phyloP scores from a whole-genome alignment of 2,888 invertebrate species.

The Heliconius cydno region DNA sequence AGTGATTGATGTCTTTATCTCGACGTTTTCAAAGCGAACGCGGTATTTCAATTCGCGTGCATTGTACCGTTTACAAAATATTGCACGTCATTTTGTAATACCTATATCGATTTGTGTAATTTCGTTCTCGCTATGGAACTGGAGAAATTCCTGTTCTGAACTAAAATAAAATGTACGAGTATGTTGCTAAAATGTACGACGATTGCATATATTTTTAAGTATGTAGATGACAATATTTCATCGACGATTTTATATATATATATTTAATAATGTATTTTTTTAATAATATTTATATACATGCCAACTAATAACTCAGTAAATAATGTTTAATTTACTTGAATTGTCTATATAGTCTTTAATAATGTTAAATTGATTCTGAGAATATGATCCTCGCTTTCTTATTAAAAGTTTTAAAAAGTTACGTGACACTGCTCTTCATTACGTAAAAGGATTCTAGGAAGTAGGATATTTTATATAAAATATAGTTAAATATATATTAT shows the following conservation, averaged over 20 bases:
- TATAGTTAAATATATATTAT: neutral
- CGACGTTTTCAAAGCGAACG: slow-evolving; percentile 62
- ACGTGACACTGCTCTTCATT: slow-evolving; percentile 2
- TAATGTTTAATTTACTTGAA: neutral
- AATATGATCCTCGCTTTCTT: neutral
- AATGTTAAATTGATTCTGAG: neutral
- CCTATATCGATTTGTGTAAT: slow-evolving; percentile 33
- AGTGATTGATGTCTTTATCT: slow-evolving; percentile 70
- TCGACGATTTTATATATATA: no score
- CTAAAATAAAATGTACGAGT: neutral
- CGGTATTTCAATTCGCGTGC: slow-evolving; percentile 61
- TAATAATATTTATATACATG: no score
- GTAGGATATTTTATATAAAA: neutral
- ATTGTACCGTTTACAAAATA: slow-evolving; percentile 51
- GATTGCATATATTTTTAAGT: no score
- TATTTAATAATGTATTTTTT: no score
- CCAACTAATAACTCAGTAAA: neutral
- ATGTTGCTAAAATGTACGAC: neutral
- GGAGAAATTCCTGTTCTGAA: slow-evolving; percentile 46
- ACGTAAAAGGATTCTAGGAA: neutral
- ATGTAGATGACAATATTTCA: neutral
- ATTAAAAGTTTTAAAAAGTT: slow-evolving; percentile 4
- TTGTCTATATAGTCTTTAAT: neutral
- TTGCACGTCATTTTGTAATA: slow-evolving; percentile 43
- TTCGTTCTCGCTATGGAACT: slow-evolving; percentile 6